phyloP scores from a whole-genome alignment of 2,888 invertebrate genomes.

The Eudemis profundana region DNA sequence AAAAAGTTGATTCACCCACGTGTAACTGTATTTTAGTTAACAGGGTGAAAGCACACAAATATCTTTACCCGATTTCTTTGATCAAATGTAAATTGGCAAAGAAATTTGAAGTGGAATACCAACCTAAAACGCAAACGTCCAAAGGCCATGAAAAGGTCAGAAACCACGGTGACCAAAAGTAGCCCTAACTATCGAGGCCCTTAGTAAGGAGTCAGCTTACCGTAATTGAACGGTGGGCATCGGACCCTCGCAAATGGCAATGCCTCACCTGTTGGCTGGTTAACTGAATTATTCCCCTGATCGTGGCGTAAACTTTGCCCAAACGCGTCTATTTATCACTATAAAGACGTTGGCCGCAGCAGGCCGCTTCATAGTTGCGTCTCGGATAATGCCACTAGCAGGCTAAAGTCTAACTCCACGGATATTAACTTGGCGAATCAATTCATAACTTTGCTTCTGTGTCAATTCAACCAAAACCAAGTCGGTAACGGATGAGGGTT shows the following conservation, averaged over 20 bases:
- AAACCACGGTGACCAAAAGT: neutral
- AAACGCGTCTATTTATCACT: constrained; percentile 16
- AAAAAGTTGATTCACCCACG: too few species aligned
- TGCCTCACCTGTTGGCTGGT: constrained; percentile 15
- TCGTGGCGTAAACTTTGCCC: constrained; percentile 13
- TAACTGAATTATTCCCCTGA: constrained; percentile 21
- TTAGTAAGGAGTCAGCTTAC: neutral
- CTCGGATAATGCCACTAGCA: too few species aligned
- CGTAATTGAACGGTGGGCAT: neutral
- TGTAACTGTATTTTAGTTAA: too few species aligned
- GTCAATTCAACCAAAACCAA: too few species aligned
- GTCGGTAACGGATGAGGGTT: too few species aligned
- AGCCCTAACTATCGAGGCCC: neutral
- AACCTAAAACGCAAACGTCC: neutral
- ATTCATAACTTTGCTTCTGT: too few species aligned
- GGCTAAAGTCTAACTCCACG: too few species aligned
- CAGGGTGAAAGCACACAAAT: too few species aligned
- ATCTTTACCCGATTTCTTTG: too few species aligned
- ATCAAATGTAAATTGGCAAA: too few species aligned
- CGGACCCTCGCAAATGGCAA: constrained; percentile 2
- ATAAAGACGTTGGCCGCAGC: neutral
- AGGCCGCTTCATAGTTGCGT: neutral
- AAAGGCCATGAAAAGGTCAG: neutral
- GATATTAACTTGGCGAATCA: too few species aligned
- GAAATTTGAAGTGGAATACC: neutral